Evolutionary conservation across 2,113 vertebrate species (phyloP).

Genomic region (Sporophila hypoxantha): DNA sequence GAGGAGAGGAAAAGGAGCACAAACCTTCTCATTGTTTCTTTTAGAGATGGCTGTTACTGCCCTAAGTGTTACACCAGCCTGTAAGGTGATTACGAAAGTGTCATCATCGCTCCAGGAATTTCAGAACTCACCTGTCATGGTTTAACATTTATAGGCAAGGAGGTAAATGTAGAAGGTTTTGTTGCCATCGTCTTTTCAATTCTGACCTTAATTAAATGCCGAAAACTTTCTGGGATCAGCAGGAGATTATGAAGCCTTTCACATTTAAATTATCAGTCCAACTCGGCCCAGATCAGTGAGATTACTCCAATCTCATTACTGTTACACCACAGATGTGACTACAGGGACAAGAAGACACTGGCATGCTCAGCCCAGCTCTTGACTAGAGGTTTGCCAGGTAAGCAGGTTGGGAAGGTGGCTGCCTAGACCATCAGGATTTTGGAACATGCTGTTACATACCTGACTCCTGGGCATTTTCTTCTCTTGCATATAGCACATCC

Average conservation of each 20-base stretch:
- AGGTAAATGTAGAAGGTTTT: constrained; percentile 4
- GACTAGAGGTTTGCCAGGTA: not conserved
- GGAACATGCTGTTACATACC: not conserved
- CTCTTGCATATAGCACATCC: not conserved
- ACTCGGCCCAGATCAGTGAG: not conserved
- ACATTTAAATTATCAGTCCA: constrained; percentile 29
- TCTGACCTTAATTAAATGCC: constrained; percentile 40
- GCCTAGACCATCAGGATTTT: not conserved
- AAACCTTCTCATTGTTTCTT: not conserved
- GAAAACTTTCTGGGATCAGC: constrained; percentile 34
- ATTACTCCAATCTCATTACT: constrained; percentile 25
- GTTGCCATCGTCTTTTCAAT: not conserved
- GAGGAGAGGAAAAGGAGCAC: not conserved
- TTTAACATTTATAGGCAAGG: constrained; percentile 27
- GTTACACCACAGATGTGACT: not conserved
- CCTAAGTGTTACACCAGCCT: not conserved
- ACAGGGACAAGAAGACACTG: not conserved
- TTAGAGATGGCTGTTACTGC: not conserved
- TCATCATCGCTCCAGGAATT: not conserved
- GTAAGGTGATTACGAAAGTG: not conserved
- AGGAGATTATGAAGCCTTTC: constrained; percentile 40
- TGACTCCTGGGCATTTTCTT: not conserved
- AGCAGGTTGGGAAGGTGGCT: not conserved
- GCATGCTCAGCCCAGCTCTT: not conserved
- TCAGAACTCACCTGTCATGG: not conserved